Evolutionary conservation across 2,113 vertebrate species (phyloP).

Genomic region (Python bivittatus): DNA sequence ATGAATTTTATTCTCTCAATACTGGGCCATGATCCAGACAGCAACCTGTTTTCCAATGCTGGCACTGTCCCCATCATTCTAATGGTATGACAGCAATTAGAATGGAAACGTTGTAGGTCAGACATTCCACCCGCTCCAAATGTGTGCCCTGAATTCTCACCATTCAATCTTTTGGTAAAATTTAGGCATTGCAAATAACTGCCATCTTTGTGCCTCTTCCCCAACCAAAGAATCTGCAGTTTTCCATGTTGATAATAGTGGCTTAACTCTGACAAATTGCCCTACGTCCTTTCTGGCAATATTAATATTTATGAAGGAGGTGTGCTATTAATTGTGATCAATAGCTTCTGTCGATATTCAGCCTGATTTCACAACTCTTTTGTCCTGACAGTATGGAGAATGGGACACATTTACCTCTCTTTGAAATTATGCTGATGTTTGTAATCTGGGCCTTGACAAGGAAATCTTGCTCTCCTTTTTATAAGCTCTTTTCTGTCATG

Average conservation of each 20-base stretch:
- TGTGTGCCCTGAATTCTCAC: fast-evolving
- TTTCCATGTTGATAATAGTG: neutral
- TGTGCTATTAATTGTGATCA: slow-evolving; percentile 63
- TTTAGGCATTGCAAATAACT: slow-evolving; percentile 5
- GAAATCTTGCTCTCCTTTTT: slow-evolving; percentile 21
- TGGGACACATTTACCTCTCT: slow-evolving; percentile 26
- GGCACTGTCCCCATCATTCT: neutral
- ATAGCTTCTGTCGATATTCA: slow-evolving; percentile 59
- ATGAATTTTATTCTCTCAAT: slow-evolving; percentile 54
- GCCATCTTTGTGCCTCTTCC: slow-evolving; percentile 29
- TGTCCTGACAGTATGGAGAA: slow-evolving; percentile 41
- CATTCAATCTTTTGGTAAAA: fast-evolving
- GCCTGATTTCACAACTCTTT: slow-evolving; percentile 61
- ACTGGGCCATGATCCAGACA: slow-evolving; percentile 52
- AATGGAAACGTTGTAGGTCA: neutral
- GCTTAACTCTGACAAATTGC: slow-evolving; percentile 53
- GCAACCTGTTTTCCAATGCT: slow-evolving; percentile 49
- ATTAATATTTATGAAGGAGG: slow-evolving; percentile 47
- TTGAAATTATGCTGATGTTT: slow-evolving; percentile 44
- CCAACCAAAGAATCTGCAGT: neutral
- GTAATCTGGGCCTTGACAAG: slow-evolving; percentile 18
- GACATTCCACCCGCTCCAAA: neutral
- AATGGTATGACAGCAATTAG: fast-evolving
- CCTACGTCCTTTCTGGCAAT: slow-evolving; percentile 52
- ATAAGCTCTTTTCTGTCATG: neutral